These are phyloP conservation scores for Zoanthus solanderi DNA, from an alignment of 92 coral and sea anemone genomes.

Conservation along the genomic window DNA sequence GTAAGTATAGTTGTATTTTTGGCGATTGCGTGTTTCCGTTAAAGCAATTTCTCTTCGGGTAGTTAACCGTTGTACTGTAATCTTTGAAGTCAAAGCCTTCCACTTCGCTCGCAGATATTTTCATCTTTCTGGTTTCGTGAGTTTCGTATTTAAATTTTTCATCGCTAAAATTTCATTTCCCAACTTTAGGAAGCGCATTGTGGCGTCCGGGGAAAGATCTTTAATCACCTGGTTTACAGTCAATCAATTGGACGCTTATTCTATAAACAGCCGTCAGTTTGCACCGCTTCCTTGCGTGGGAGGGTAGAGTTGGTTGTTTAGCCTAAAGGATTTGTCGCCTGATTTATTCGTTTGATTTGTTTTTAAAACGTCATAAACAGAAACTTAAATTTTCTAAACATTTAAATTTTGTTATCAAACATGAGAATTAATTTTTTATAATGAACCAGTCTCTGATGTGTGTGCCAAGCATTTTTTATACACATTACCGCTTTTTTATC, in stretches of 20 bases:
- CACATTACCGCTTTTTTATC: not conserved
- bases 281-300: constrained; percentile 31
- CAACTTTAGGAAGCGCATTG: constrained; percentile 27
- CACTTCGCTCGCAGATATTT: not conserved
- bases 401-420: not conserved
- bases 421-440: not conserved
- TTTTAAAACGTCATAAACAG: constrained; percentile 1
- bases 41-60: not conserved
- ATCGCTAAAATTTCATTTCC: not conserved
- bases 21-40: constrained; percentile 51
- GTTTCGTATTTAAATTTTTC: not conserved
- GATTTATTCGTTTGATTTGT: constrained; percentile 9
- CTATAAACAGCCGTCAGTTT: constrained; percentile 39
- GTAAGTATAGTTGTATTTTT: constrained; percentile 20
- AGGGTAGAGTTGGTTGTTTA: not conserved
- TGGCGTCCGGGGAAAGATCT: constrained; percentile 19
- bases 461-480: not conserved
- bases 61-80: not conserved
- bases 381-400: not conserved
- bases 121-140: constrained; percentile 31
- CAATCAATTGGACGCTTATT: constrained; percentile 18
- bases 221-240: constrained; percentile 45
- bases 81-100: not conserved
- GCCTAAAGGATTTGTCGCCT: not conserved
- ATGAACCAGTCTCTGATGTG: not conserved